A percentile compares a stretch with the other conserved stretches of the same genome.
Conservation (phyloP, 2,888 invertebrate genomes). For the Hydrotaea diabolus region DNA sequence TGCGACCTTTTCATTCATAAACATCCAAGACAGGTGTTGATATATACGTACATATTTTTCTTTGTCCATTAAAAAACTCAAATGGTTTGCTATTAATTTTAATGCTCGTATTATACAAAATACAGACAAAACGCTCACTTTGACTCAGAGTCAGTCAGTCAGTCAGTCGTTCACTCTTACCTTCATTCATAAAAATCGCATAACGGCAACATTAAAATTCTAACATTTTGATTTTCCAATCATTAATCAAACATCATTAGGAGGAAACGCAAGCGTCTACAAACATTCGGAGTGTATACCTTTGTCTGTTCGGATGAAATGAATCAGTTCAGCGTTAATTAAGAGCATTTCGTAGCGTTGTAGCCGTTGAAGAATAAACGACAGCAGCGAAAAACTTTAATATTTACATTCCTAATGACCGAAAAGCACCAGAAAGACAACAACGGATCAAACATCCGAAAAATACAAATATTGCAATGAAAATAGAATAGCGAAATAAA, state of each 20-base stretch:
- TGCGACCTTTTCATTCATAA: no score
- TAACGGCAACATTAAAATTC: neutral
- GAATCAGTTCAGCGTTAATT: neutral
- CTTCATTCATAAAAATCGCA: neutral
- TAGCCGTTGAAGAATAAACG: neutral
- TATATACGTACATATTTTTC: no score
- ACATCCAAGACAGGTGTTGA: no score
- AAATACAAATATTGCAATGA: neutral
- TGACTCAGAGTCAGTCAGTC: neutral
- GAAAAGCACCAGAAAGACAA: neutral
- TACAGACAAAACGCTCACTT: neutral
- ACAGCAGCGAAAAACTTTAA: neutral
- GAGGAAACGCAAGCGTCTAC: neutral
- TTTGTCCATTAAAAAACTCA: neutral
- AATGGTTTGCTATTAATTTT: neutral
- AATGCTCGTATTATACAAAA: neutral
- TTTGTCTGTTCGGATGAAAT: neutral
- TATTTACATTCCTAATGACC: neutral
- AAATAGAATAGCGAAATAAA: neutral
- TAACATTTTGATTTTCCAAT: neutral
- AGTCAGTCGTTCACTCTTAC: neutral
- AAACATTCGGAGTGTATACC: neutral
- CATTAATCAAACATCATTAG: conserved; percentile 24
- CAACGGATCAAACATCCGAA: neutral
- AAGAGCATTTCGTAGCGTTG: neutral